phyloP scores from a whole-genome alignment of 2,888 invertebrate species.

The Tiliacea citrago region DNA sequence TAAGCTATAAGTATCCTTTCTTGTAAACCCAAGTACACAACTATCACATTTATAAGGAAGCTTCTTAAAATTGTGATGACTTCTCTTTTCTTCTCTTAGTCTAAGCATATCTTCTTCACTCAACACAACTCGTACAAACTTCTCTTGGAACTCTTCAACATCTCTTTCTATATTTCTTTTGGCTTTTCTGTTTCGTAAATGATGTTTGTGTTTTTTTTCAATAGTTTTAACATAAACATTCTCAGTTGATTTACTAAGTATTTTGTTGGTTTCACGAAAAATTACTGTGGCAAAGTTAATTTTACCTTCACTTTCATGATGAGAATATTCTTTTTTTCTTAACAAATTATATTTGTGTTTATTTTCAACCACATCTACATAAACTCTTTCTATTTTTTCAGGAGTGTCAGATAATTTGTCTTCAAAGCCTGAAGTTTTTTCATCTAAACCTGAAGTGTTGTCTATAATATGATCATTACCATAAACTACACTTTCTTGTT shows the following conservation, averaged over 20 bases:
- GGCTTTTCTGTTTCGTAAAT: neutral
- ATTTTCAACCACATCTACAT: neutral
- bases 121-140: slow-evolving; percentile 70
- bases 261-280: neutral
- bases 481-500: neutral
- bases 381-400: neutral
- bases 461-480: neutral
- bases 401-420: neutral
- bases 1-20: slow-evolving; percentile 70
- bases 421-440: neutral
- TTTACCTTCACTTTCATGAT: neutral
- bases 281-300: neutral
- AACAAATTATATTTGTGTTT: neutral
- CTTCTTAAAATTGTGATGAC: slow-evolving; percentile 80
- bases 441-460: neutral
- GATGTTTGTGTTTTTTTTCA: slow-evolving; percentile 19
- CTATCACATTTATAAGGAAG: slow-evolving; percentile 80
- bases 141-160: slow-evolving; percentile 56
- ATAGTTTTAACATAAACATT: slow-evolving; percentile 11
- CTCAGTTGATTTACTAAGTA: neutral
- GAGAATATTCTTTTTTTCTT: neutral
- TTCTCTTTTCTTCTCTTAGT: slow-evolving; percentile 76
- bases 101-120: slow-evolving; percentile 77
- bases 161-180: slow-evolving; percentile 15
- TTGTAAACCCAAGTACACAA: slow-evolving; percentile 80